These are phyloP conservation scores for Aethes cnicana DNA, from an alignment of 2,888 invertebrate genomes.

Conservation along the genomic window DNA sequence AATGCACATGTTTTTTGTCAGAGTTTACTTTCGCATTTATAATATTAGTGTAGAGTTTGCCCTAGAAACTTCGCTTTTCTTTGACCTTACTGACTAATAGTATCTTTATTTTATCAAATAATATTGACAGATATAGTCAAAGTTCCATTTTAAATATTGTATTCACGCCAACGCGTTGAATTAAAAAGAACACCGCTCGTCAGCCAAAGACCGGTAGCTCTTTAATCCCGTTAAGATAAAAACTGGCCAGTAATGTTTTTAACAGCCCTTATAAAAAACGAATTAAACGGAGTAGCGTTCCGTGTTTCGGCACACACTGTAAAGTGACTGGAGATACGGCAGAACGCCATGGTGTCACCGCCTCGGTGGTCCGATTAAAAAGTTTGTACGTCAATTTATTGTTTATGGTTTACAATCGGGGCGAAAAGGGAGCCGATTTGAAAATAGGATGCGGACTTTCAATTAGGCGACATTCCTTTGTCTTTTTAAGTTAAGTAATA, in stretches of 20 bases:
- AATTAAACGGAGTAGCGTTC: slow-evolving; percentile 69
- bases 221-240: slow-evolving; percentile 68
- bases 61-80: too few relatives aligned
- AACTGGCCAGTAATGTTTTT: slow-evolving; percentile 37
- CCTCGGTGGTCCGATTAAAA: slow-evolving; percentile 53
- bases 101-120: too few relatives aligned
- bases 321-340: slow-evolving; percentile 49
- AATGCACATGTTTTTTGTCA: slow-evolving; percentile 10
- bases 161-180: slow-evolving; percentile 14
- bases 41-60: too few relatives aligned
- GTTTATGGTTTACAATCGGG: slow-evolving; percentile 31
- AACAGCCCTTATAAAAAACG: slow-evolving; percentile 42
- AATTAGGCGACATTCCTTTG: slow-evolving; percentile 25
- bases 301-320: slow-evolving; percentile 57
- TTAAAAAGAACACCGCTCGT: slow-evolving; percentile 21
- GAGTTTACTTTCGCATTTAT: too few relatives aligned
- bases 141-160: slow-evolving; percentile 2
- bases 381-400: slow-evolving; percentile 31
- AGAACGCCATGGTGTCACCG: slow-evolving; percentile 32
- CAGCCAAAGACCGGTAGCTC: slow-evolving; percentile 64
- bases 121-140: background rate
- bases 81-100: too few relatives aligned
- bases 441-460: slow-evolving; percentile 24
- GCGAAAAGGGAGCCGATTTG: slow-evolving; percentile 25
- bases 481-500: slow-evolving; percentile 3